Conservation (phyloP, 2,113 vertebrate species). For the Saimiri boliviensis region DNA sequence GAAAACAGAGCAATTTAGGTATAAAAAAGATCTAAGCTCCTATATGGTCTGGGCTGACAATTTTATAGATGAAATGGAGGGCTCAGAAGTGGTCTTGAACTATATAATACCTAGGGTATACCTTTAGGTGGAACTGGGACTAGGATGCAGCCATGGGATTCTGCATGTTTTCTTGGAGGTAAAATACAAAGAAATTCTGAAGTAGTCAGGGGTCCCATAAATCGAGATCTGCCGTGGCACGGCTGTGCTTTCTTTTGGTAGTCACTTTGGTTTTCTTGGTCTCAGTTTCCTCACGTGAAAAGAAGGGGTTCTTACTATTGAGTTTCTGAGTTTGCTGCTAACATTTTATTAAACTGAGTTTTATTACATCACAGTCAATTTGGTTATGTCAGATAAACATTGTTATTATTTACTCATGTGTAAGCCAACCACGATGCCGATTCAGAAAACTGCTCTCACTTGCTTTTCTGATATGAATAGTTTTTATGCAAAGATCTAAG, state of each 20-base stretch:
- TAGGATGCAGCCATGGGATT: not conserved
- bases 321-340: not conserved
- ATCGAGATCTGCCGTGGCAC: not conserved
- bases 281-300: slow-evolving; percentile 7
- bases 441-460: not conserved
- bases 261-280: not conserved
- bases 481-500: not conserved
- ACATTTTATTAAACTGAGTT: not conserved
- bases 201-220: not conserved
- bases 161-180: not conserved
- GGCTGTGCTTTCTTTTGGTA: not conserved
- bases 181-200: not conserved
- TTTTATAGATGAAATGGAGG: not conserved
- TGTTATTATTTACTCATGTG: not conserved
- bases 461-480: not conserved
- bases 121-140: not conserved
- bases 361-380: not conserved
- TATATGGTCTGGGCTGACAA: not conserved
- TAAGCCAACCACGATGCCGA: not conserved
- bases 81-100: not conserved
- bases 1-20: not conserved
- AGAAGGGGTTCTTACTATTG: not conserved
- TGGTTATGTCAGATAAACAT: not conserved
- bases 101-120: not conserved
- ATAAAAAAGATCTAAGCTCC: not conserved